Evolutionary conservation across 1,140 invertebrate genomes (phyloP), one percentile per base, ranked within the genome.

Genomic region (Hyposmocoma kahamanoa): DNA sequence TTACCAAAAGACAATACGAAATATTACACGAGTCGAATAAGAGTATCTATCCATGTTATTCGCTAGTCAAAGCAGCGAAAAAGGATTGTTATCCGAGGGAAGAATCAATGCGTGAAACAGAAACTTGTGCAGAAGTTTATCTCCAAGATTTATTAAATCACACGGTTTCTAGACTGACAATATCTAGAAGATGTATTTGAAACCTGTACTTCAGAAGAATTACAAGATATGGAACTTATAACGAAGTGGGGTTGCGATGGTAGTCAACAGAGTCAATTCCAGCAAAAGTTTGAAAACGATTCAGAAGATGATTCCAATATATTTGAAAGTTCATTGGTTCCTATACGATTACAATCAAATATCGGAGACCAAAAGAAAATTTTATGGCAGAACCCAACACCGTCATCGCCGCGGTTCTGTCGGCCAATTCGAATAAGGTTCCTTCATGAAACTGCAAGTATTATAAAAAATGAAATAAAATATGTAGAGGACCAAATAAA

Each of bases 371-470:
- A 28, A 47, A 22, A 55, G 11, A 63, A 66, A 36, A 42, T 62
- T 26, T 42, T 65, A 38, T 71, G 62, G 74, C 21, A 71, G 47
- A 75, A 71, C 44, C 57, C 59, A 20, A 59, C 49, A 17, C 60
- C 62, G 11, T 72, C 67, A 22, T 73, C 62, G 11, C 53, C 60
- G 22, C 46, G 65, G 39, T 73, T 55, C 53, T 74, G 62, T 59
- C 6, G 5, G 24, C 6, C 24, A 11, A 11, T 6, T 28, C 24
- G 11, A 24, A 71, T 71, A 6, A 34, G 55, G 41, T 51, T 67
- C 45, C 59, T 18, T 67, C 24, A 28, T 28, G 6, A 28, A 28
- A 28, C 24, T 67, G 43, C 28, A 66, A 62, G 67, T 44, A 36
- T 63, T 2, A 73, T 56, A 18, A 47, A 62, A 36, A 39, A 59